phyloP scores from a whole-genome alignment of 2,888 invertebrate species.

The Pheosia gnoma region DNA sequence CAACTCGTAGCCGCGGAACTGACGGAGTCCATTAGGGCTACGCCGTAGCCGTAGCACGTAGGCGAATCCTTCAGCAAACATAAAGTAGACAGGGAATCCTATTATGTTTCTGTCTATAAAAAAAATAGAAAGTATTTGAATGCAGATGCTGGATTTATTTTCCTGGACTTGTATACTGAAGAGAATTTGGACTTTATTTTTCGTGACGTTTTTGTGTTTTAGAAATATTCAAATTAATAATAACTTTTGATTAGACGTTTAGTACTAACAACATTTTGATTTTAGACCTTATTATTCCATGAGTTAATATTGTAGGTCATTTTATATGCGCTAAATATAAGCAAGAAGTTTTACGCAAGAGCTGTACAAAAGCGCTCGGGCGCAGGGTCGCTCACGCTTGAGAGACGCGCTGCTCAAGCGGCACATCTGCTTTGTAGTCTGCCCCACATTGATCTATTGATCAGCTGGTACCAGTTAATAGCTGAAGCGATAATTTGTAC shows the following conservation, averaged over 20 bases:
- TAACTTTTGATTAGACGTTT: too few relatives aligned
- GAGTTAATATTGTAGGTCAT: too few relatives aligned
- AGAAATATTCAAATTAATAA: too few relatives aligned
- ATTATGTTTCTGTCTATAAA: too few relatives aligned
- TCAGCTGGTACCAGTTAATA: slow-evolving; percentile 8
- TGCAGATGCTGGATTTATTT: too few relatives aligned
- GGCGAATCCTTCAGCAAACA: slow-evolving; percentile 27
- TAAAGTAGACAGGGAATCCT: slow-evolving; percentile 26
- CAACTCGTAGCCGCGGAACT: slow-evolving; percentile 35
- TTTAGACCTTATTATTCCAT: too few relatives aligned
- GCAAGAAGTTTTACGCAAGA: not conserved
- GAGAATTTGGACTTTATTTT: too few relatives aligned
- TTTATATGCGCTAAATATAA: not conserved
- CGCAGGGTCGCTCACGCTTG: slow-evolving; percentile 8
- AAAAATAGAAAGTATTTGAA: too few relatives aligned
- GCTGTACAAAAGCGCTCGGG: slow-evolving; percentile 13
- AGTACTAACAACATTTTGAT: too few relatives aligned
- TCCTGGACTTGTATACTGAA: too few relatives aligned
- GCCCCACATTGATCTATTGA: slow-evolving; percentile 26
- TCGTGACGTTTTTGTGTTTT: too few relatives aligned
- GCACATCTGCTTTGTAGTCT: slow-evolving; percentile 23
- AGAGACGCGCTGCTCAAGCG: slow-evolving; percentile 8
- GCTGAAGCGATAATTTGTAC: slow-evolving; percentile 3
- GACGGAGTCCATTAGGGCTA: slow-evolving; percentile 37
- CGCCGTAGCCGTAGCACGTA: slow-evolving; percentile 39